Base-by-base conservation (phyloP, 2,888 invertebrate genomes). In the Drosophila basisetae region DNA sequence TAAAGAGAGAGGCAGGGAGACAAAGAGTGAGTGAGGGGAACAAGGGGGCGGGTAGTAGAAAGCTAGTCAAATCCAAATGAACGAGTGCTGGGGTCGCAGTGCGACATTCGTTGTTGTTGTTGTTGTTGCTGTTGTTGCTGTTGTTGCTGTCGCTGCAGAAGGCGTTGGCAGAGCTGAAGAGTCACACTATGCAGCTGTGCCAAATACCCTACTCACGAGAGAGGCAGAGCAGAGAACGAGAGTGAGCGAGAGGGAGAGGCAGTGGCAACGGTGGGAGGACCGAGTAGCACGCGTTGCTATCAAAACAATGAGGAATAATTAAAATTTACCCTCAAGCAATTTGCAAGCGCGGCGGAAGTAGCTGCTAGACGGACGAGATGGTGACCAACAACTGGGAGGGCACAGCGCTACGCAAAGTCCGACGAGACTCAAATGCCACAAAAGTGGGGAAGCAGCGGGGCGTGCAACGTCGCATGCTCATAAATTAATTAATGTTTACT, bases 261-360 rank as follows among this genome's bases (percentile, higher is more conserved):
- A 39, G 30, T 35, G 25, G 35, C 4, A 35, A 16, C 5, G 22
- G 22, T 22, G 49, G 39, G 33, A 28, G 35, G n/a, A 54, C 70
- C 37, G 56, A 74, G 78, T 79, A 71, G 73, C 76, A 81, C 80
- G 76, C 82, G 78, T 74, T 75, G 73, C 82, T 86, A 84, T 87
- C 87, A 87, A 84, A 89, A 90, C 90, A 90, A 90, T 90, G 89
- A 90, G 78, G 89, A 89, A 89, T 91, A 90, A 90, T 90, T 90
- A 90, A 90, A 91, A 91, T 90, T 87, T 82, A 83, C 87, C 90
- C 91, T 81, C 89, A 81, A 89, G 84, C 90, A 89, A 90, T 91
- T 90, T 90, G 89, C 83, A 70, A 77, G 73, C 84, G 70, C 62
- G 63, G 74, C 82, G 84, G 82, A 86, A 86, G 80, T 77, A 77